Evolutionary conservation across 2,797 vertebrate genomes (phyloP).

Genomic region (Carcharodon carcharias): DNA sequence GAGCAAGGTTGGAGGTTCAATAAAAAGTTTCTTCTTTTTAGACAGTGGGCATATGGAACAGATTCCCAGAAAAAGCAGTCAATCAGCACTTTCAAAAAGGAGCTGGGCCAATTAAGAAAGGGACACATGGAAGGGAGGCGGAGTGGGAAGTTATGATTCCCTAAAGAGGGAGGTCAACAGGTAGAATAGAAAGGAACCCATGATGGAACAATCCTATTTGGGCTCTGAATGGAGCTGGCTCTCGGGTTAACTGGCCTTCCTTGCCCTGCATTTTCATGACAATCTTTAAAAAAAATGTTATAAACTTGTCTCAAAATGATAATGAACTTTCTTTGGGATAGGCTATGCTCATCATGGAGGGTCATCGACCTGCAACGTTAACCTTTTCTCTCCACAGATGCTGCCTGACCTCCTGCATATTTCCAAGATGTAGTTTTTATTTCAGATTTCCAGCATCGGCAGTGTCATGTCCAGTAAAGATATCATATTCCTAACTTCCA

Average conservation of each 20-base stretch:
- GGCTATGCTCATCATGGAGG: too few relatives aligned
- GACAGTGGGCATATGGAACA: neutral
- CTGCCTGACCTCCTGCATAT: too few relatives aligned
- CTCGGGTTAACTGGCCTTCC: neutral
- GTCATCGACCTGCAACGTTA: too few relatives aligned
- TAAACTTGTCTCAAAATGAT: too few relatives aligned
- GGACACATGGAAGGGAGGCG: too few relatives aligned
- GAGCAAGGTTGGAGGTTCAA: neutral
- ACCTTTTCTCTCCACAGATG: too few relatives aligned
- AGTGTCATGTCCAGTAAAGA: too few relatives aligned
- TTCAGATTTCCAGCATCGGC: too few relatives aligned
- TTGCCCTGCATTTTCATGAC: neutral
- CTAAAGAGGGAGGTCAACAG: neutral
- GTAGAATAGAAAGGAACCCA: too few relatives aligned
- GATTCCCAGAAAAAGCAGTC: neutral
- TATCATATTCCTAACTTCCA: too few relatives aligned
- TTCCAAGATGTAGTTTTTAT: too few relatives aligned
- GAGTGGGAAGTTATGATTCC: neutral
- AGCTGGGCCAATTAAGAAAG: neutral
- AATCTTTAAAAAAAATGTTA: neutral
- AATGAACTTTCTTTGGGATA: too few relatives aligned
- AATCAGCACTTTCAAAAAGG: neutral
- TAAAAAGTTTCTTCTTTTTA: neutral
- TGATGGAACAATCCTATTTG: neutral
- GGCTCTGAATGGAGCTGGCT: neutral